These are phyloP conservation scores for Parasteatoda tepidariorum DNA, from an alignment of 1,140 invertebrate species.

Conservation along the genomic window DNA sequence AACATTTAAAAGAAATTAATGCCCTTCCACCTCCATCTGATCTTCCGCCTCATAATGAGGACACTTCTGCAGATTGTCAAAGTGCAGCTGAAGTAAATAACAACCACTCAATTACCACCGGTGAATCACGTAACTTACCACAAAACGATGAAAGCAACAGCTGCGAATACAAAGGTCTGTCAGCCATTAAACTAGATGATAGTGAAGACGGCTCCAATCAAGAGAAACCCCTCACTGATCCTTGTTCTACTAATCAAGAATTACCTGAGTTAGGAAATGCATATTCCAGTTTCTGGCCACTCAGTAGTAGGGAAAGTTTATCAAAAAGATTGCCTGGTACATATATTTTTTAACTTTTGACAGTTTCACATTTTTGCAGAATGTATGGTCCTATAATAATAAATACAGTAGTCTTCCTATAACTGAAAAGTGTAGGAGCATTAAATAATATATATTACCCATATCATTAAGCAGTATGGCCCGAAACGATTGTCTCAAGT, in stretches of 20 bases:
- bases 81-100: constrained; percentile 22
- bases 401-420: too few species aligned
- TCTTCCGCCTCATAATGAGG: not conserved
- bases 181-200: constrained; percentile 50
- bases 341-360: not conserved
- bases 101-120: not conserved
- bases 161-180: constrained; percentile 45
- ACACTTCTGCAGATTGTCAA: not conserved
- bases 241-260: constrained; percentile 64
- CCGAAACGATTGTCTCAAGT: too few species aligned
- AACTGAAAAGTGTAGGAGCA: too few species aligned
- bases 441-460: too few species aligned
- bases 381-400: too few species aligned
- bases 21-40: not conserved
- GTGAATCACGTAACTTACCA: not conserved
- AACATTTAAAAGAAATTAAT: constrained; percentile 8
- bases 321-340: constrained; percentile 74
- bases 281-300: constrained; percentile 70
- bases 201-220: constrained; percentile 42
- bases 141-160: constrained; percentile 47
- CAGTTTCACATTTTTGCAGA: too few species aligned
- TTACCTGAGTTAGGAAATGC: not conserved
- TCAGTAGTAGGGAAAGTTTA: constrained; percentile 73
- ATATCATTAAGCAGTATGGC: too few species aligned
- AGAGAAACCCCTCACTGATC: constrained; percentile 59